Evolutionary conservation across 2,888 invertebrate genomes (phyloP).

Genomic region (Ceraclea dissimilis): DNA sequence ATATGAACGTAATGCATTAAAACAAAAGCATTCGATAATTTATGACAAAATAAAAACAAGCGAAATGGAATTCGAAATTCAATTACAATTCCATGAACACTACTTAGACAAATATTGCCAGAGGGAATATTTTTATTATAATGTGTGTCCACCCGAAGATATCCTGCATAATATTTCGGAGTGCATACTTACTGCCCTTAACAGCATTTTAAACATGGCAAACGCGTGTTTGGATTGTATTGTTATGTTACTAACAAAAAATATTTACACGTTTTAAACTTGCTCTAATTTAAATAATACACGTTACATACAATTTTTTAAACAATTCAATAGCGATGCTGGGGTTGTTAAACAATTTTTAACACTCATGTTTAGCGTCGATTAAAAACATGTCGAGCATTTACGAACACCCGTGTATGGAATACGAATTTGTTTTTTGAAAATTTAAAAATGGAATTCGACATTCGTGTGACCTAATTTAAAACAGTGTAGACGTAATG

Average conservation of each 20-base stretch:
- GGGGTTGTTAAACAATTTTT: not conserved
- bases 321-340: not conserved
- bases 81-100: not conserved
- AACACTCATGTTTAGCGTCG: not conserved
- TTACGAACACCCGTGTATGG: not conserved
- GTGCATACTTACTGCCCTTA: not conserved
- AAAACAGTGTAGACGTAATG: not conserved
- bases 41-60: too few species aligned
- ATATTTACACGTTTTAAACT: constrained; percentile 6
- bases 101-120: not conserved
- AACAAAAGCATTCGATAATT: too few species aligned
- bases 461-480: not conserved
- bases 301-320: not conserved
- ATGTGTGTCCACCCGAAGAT: not conserved
- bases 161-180: not conserved
- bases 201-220: constrained; percentile 4
- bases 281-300: constrained; percentile 10
- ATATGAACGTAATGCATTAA: too few species aligned
- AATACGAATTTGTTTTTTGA: not conserved
- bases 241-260: not conserved
- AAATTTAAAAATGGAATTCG: not conserved
- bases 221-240: not conserved
- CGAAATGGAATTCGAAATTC: not conserved
- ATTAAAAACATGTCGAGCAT: constrained; percentile 1
- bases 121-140: too few species aligned